Evolutionary conservation across 2,888 invertebrate genomes (phyloP).

Genomic region (Drosophila subquinaria): DNA sequence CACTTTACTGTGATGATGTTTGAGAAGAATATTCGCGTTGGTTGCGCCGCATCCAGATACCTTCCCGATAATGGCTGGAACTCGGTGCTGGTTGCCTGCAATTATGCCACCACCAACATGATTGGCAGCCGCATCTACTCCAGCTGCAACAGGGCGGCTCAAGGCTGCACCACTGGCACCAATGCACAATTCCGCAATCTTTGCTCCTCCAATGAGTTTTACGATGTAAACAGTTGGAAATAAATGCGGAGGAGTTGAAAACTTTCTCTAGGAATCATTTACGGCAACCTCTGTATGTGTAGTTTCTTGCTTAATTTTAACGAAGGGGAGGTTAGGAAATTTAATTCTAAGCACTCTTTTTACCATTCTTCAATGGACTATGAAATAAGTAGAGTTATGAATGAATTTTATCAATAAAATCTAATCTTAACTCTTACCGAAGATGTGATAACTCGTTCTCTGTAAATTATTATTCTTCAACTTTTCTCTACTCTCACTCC

Average conservation of each 20-base stretch:
- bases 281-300: not conserved
- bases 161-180: conserved; percentile 39
- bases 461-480: too few species aligned
- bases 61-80: conserved; percentile 35
- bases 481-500: too few species aligned
- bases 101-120: conserved; percentile 56
- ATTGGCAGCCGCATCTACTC: conserved; percentile 44
- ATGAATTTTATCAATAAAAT: too few species aligned
- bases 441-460: too few species aligned
- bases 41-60: conserved; percentile 55
- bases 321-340: not conserved
- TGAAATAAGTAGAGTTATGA: too few species aligned
- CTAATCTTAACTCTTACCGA: too few species aligned
- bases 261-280: not conserved
- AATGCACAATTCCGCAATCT: conserved; percentile 34
- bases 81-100: conserved; percentile 49
- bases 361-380: not conserved
- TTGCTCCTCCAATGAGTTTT: conserved; percentile 38
- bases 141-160: conserved; percentile 34
- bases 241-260: not conserved
- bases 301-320: too few species aligned
- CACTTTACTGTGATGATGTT: conserved; percentile 59
- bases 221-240: conserved; percentile 46
- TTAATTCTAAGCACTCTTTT: not conserved
- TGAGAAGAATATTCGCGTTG: conserved; percentile 48